Conservation (phyloP, 2,888 invertebrate species). For the Nowickia ferox region DNA sequence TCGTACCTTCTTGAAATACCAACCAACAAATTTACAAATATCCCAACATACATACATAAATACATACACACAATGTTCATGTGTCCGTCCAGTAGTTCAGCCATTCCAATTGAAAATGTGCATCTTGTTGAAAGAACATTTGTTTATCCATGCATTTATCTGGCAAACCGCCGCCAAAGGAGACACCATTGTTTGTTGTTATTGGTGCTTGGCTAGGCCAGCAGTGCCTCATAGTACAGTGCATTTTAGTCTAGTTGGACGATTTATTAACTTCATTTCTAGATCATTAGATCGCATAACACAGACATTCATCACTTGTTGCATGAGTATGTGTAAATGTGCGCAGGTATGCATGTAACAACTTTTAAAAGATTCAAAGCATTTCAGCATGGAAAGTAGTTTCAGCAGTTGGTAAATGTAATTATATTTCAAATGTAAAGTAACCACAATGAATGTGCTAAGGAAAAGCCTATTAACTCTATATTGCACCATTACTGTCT, state of each 20-base stretch:
- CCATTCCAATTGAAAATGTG: slow-evolving; percentile 46
- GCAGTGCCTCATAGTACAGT: slow-evolving; percentile 3
- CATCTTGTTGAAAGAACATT: slow-evolving; percentile 51
- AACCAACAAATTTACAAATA: not conserved
- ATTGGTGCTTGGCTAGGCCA: not conserved
- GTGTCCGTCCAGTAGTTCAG: slow-evolving; percentile 14
- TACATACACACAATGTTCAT: too few species aligned
- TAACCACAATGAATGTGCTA: slow-evolving; percentile 58
- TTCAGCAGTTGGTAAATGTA: slow-evolving; percentile 27
- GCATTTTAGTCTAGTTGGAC: slow-evolving; percentile 78
- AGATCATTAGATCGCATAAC: slow-evolving; percentile 83
- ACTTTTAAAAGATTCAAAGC: slow-evolving; percentile 62
- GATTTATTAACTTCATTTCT: slow-evolving; percentile 83
- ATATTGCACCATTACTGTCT: slow-evolving; percentile 58
- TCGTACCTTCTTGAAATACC: not conserved
- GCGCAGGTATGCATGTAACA: slow-evolving; percentile 30
- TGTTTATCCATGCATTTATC: slow-evolving; percentile 57
- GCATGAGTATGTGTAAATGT: not conserved
- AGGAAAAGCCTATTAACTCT: slow-evolving; percentile 62
- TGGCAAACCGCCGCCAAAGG: slow-evolving; percentile 51
- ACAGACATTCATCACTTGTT: slow-evolving; percentile 81
- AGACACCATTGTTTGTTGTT: slow-evolving; percentile 27
- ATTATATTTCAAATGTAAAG: slow-evolving; percentile 37
- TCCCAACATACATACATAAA: not conserved
- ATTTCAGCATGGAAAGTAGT: slow-evolving; percentile 64